phyloP scores from a whole-genome alignment of 2,888 invertebrate species.

The Ophioninae sp. region DNA sequence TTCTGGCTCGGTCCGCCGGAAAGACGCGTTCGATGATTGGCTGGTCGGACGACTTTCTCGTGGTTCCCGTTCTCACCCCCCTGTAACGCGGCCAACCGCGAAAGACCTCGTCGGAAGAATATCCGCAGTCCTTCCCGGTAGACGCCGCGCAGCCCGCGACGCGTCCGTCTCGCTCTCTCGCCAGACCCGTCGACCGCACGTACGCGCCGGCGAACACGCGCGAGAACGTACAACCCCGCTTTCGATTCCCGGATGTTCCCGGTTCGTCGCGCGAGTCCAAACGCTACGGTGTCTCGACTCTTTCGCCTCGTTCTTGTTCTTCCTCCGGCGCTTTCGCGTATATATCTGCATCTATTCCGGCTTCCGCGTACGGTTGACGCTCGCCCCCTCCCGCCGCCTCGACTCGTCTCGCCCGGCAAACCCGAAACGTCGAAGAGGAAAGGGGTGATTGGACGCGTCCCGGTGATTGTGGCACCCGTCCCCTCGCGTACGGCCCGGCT shows the following conservation, averaged over 20 bases:
- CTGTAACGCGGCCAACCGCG: slow-evolving; percentile 54
- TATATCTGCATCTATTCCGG: slow-evolving; percentile 61
- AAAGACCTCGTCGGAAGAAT: slow-evolving; percentile 37
- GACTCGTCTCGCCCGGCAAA: slow-evolving; percentile 60
- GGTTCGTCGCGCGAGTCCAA: slow-evolving; percentile 37
- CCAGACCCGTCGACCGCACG: slow-evolving; percentile 50
- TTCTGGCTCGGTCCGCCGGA: slow-evolving; percentile 75
- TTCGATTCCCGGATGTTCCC: slow-evolving; percentile 18
- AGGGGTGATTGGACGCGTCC: slow-evolving; percentile 81
- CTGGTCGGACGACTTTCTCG: slow-evolving; percentile 68
- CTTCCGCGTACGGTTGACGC: slow-evolving; percentile 41
- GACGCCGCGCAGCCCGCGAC: slow-evolving; percentile 25
- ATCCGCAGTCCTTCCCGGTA: slow-evolving; percentile 52
- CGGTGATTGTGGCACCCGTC: slow-evolving; percentile 80
- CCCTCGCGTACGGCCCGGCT: slow-evolving; percentile 55
- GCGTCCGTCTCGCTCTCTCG: slow-evolving; percentile 45
- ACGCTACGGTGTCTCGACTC: slow-evolving; percentile 15
- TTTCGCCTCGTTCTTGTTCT: slow-evolving; percentile 12
- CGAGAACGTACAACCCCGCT: slow-evolving; percentile 46
- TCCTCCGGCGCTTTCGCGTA: slow-evolving; percentile 47
- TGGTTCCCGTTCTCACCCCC: slow-evolving; percentile 54
- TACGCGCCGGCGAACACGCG: slow-evolving; percentile 44
- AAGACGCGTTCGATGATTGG: slow-evolving; percentile 80
- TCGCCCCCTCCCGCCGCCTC: slow-evolving; percentile 42
- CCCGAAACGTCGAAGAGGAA: slow-evolving; percentile 72